Evolutionary conservation across 2,888 invertebrate species (phyloP).

Genomic region (Tipula unca): DNA sequence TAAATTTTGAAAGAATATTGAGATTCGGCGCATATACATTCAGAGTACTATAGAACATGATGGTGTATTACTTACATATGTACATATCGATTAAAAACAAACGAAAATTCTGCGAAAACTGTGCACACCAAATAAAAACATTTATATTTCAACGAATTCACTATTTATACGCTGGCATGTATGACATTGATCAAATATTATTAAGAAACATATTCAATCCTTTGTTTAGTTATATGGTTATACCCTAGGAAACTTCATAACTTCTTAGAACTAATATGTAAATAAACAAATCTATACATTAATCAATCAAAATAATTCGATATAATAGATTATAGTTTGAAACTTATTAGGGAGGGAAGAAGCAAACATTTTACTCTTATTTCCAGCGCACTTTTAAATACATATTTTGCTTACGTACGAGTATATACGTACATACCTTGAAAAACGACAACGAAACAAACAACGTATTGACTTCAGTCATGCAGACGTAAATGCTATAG

Average conservation of each 20-base stretch:
- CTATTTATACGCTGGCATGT: background rate
- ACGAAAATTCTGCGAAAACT: no score
- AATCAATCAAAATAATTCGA: background rate
- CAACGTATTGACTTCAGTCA: background rate
- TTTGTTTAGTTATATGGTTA: background rate
- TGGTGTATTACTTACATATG: no score
- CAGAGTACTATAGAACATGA: no score
- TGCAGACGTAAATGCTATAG: background rate
- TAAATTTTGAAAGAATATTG: no score
- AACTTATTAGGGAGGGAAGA: no score
- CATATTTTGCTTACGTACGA: no score
- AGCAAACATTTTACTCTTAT: no score
- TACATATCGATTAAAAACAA: no score
- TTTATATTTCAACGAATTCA: background rate
- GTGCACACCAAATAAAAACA: background rate
- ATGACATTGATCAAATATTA: background rate
- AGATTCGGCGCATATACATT: no score
- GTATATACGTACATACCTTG: no score
- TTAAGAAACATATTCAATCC: background rate
- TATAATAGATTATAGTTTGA: background rate
- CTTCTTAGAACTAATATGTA: background rate
- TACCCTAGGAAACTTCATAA: no score
- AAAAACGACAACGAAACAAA: background rate
- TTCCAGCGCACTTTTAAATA: no score
- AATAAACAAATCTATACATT: background rate